Evolutionary conservation across 2,113 vertebrate genomes (phyloP).

Genomic region (Genyomyrus donnyi): DNA sequence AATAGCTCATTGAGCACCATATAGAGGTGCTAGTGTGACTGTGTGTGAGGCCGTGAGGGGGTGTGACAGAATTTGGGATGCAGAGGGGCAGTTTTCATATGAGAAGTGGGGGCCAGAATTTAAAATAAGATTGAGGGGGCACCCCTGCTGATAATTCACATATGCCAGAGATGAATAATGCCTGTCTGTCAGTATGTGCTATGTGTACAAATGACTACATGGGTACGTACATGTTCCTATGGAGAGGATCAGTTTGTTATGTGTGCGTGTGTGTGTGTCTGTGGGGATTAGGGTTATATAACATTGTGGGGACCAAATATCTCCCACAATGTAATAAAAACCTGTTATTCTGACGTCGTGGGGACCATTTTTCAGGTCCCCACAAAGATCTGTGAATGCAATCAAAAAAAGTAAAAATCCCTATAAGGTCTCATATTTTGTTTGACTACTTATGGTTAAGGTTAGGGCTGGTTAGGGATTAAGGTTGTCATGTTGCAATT

Average conservation of each 20-base stretch:
- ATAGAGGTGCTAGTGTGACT: conserved; percentile 3
- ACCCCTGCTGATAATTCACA: neutral
- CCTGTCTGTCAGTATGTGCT: neutral
- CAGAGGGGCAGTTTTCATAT: neutral
- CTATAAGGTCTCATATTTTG: too few species aligned
- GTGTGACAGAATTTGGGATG: neutral
- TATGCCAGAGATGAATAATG: neutral
- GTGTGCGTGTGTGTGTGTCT: neutral
- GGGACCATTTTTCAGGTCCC: too few species aligned
- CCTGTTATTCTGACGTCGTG: too few species aligned
- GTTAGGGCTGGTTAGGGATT: too few species aligned
- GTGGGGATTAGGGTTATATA: neutral
- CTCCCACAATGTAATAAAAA: too few species aligned
- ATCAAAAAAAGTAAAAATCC: too few species aligned
- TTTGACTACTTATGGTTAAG: too few species aligned
- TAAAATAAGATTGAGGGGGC: neutral
- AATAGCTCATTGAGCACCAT: conserved; percentile 37
- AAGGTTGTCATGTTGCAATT: too few species aligned
- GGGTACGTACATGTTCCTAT: neutral
- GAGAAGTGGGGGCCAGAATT: neutral
- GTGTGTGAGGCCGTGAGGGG: neutral
- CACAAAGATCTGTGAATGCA: too few species aligned
- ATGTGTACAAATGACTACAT: neutral
- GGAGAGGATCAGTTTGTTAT: neutral
- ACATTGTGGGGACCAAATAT: too few species aligned